Conservation (phyloP, 2,797 vertebrate genomes). For the Anomalospiza imberbis region DNA sequence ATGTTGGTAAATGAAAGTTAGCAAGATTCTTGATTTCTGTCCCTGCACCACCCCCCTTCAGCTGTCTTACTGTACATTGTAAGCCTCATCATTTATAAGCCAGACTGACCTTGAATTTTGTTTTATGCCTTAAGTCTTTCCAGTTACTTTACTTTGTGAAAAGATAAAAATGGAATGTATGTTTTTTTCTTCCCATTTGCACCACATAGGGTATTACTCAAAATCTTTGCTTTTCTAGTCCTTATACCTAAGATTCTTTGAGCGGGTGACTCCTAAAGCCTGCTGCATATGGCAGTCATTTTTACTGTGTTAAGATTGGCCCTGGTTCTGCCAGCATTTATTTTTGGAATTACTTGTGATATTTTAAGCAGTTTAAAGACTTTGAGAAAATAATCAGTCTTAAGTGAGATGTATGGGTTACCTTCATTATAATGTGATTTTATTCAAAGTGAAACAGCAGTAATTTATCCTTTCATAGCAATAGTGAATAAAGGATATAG, state of each 20-base stretch:
- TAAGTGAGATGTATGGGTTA: background rate
- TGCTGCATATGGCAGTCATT: background rate
- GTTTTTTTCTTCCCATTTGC: background rate
- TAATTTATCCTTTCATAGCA: background rate
- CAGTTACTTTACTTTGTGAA: background rate
- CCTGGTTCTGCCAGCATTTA: background rate
- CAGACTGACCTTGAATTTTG: background rate
- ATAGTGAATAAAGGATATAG: background rate
- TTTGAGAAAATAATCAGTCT: constrained; percentile 15
- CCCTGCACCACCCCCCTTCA: background rate
- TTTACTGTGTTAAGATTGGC: background rate
- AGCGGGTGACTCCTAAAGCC: background rate
- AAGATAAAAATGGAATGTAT: background rate
- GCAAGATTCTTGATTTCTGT: background rate
- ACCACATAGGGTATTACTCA: background rate
- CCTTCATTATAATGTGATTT: background rate
- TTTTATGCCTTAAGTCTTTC: background rate
- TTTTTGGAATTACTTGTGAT: background rate
- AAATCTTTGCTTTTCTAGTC: background rate
- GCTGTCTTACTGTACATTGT: background rate
- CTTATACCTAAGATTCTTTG: background rate
- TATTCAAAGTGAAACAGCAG: background rate
- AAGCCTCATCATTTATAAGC: background rate
- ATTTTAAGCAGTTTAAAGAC: constrained; percentile 8
- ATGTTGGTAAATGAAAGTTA: background rate